Evolutionary conservation across 1,140 invertebrate species (phyloP).

Genomic region (Kradibia gibbosae): DNA sequence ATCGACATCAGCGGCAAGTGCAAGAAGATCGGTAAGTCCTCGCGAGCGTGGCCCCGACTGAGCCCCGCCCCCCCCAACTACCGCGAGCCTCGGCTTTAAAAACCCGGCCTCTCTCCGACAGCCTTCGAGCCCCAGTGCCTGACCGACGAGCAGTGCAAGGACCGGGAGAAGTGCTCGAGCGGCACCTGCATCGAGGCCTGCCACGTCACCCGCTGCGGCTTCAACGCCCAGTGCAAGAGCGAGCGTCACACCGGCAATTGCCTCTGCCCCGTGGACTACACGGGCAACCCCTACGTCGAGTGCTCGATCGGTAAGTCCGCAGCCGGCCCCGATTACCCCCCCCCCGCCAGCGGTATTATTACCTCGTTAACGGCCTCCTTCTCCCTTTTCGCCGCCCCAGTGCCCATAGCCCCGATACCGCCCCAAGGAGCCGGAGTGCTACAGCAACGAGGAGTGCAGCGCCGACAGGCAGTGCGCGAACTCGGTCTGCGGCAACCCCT

Average conservation of each 20-base stretch:
- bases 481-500: constrained; percentile 85
- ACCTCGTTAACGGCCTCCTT: too few species aligned
- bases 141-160: constrained; percentile 82
- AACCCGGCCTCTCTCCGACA: neutral
- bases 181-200: constrained; percentile 88
- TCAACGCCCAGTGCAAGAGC: constrained; percentile 87
- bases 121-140: constrained; percentile 73
- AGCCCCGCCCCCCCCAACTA: neutral
- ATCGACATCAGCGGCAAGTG: constrained; percentile 78
- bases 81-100: too few species aligned
- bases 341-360: too few species aligned
- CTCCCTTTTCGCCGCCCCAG: constrained; percentile 58
- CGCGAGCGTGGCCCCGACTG: too few species aligned
- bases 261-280: constrained; percentile 83
- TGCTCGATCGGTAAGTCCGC: constrained; percentile 77
- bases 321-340: too few species aligned
- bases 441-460: constrained; percentile 82
- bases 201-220: constrained; percentile 82
- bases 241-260: constrained; percentile 84
- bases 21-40: constrained; percentile 73
- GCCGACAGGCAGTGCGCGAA: constrained; percentile 83
- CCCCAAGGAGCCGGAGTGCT: constrained; percentile 79
- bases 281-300: constrained; percentile 87
- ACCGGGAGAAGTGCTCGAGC: constrained; percentile 80
- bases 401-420: constrained; percentile 70